Base-by-base conservation (phyloP, 2,113 vertebrate species). In the Nesogale talazaci region DNA sequence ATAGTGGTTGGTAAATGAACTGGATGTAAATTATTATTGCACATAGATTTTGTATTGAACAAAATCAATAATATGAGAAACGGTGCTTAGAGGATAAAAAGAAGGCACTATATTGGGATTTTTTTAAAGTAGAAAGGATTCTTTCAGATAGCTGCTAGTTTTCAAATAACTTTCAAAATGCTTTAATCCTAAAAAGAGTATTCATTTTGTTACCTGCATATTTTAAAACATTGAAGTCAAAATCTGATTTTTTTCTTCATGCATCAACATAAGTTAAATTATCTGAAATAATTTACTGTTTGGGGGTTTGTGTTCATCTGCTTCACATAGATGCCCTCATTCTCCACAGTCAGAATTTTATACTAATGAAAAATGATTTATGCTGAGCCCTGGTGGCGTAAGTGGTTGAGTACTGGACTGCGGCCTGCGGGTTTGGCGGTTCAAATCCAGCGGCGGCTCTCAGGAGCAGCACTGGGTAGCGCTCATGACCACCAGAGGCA, bases 321-420 rank as follows among this genome's bases (percentile, higher is more conserved):
- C 52, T 93, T 97, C 93, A 72, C 38, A 89, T 46, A 89, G 96
- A 96, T 95, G n/a, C 22, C 83, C 88, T 42, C 14, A 57, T 97
- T 96, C 81, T 78, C 81, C 4, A 10, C 77, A 80, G 82, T 97
- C 88, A 96, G 83, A 76, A 81, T 96, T 96, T 93, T 84, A 96
- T 96, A 40, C 72, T 72, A 96, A 88, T 78, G 20, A 56, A 97
- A 94, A 96, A 88, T 96, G 70, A 88, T 96, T 75, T n/a, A n/a
- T n/a, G n/a, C n/a, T n/a, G n/a, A n/a, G n/a, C n/a, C n/a, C n/a
- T n/a, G n/a, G n/a, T n/a, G n/a, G n/a, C n/a, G n/a, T n/a, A n/a
- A n/a, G n/a, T n/a, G n/a, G n/a, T n/a, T n/a, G n/a, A n/a, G n/a
- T n/a, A n/a, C n/a, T n/a, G n/a, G n/a, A n/a, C n/a, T n/a, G n/a